Evolutionary conservation across 2,888 invertebrate species (phyloP).

Genomic region (Heliothis peltigera): DNA sequence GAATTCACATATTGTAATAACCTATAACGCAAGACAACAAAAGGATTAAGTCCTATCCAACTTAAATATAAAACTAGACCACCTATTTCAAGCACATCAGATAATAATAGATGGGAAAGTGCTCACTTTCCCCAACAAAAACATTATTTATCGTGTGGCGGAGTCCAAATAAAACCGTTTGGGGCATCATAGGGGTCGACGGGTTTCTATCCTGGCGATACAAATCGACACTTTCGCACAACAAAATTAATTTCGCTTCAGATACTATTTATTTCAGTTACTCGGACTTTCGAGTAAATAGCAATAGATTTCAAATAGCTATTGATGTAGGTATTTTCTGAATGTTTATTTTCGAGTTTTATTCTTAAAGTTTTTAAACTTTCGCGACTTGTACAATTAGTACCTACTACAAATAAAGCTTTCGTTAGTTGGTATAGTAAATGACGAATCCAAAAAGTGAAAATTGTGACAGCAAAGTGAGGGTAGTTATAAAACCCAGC

Average conservation of each 20-base stretch:
- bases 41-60: no score
- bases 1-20: not conserved
- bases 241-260: slow-evolving; percentile 43
- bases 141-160: slow-evolving; percentile 39
- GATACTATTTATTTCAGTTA: slow-evolving; percentile 17
- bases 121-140: slow-evolving; percentile 33
- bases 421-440: no score
- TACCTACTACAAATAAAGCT: no score
- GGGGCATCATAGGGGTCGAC: slow-evolving; percentile 29
- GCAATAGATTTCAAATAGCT: slow-evolving; percentile 7
- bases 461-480: no score
- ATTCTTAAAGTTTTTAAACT: no score
- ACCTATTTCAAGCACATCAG: slow-evolving; percentile 1
- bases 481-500: no score
- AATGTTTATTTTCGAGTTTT: not conserved
- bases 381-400: no score
- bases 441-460: no score
- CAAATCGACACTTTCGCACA: slow-evolving; percentile 18
- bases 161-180: slow-evolving; percentile 32
- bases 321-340: not conserved
- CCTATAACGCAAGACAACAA: not conserved
- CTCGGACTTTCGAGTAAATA: slow-evolving; percentile 21
- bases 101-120: slow-evolving; percentile 13
- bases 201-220: slow-evolving; percentile 10
- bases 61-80: slow-evolving; percentile 2